These are phyloP conservation scores for Oryzias dopingdopingensis DNA, from an alignment of 2,797 vertebrate species.

Conservation along the genomic window DNA sequence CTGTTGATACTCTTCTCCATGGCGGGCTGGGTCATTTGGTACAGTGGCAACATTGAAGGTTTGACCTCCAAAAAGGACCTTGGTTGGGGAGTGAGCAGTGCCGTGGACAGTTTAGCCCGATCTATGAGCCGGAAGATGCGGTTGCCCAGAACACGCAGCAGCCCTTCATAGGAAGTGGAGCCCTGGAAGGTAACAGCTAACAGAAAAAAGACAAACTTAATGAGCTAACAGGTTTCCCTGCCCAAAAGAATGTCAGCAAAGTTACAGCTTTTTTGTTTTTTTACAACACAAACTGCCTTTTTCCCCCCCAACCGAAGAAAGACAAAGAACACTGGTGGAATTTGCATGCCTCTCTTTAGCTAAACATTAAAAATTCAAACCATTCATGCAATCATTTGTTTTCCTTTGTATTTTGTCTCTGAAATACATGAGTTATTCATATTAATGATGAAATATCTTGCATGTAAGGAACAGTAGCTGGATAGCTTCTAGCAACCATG, in stretches of 20 bases:
- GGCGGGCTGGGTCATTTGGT: slow-evolving; percentile 90
- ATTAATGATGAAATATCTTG: no score
- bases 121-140: slow-evolving; percentile 79
- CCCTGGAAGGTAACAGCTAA: background rate
- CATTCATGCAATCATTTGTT: no score
- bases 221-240: background rate
- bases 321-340: background rate
- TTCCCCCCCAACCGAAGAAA: background rate
- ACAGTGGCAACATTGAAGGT: slow-evolving; percentile 92
- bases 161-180: slow-evolving; percentile 40
- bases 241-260: slow-evolving; percentile 9
- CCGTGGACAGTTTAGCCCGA: slow-evolving; percentile 82
- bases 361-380: no score
- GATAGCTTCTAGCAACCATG: no score
- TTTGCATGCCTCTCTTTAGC: no score
- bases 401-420: no score
- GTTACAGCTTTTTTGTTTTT: background rate
- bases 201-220: background rate
- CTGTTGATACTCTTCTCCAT: slow-evolving; percentile 85
- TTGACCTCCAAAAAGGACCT: slow-evolving; percentile 76
- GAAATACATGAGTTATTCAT: no score
- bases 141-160: slow-evolving; percentile 60
- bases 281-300: background rate
- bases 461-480: no score
- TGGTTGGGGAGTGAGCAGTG: slow-evolving; percentile 66